A percentile compares a stretch with the other conserved stretches of the same genome.
phyloP scores from a whole-genome alignment of 2,113 vertebrate species.

The Ariopsis seemanni region DNA sequence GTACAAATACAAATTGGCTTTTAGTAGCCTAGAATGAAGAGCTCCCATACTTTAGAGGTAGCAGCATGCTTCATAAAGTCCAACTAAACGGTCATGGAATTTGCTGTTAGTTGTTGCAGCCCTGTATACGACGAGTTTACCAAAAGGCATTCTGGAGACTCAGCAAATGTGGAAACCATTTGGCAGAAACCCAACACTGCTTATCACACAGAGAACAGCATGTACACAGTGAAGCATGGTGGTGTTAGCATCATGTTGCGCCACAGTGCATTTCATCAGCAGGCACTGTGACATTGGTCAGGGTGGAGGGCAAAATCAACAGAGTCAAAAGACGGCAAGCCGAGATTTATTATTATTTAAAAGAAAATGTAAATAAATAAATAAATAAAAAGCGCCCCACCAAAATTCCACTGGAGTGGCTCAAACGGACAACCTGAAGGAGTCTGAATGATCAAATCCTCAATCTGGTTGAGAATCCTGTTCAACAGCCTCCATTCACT shows the following conservation, averaged over 20 bases:
- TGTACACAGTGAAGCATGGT: not conserved
- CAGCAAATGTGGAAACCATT: not conserved
- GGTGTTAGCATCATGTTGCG: not conserved
- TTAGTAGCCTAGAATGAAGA: not conserved
- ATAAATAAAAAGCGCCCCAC: not conserved
- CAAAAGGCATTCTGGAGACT: not conserved
- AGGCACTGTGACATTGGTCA: not conserved
- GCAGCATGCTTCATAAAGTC: not conserved
- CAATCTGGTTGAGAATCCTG: not conserved
- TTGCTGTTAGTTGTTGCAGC: not conserved
- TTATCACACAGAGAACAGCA: not conserved
- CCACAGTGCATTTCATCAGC: not conserved
- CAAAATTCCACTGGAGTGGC: not conserved
- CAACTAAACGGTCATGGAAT: not conserved
- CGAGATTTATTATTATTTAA: no score
- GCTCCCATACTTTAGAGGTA: not conserved
- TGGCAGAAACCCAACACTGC: not conserved
- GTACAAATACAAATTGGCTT: no score
- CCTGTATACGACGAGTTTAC: no score
- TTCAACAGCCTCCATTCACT: not conserved
- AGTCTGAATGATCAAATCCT: not conserved
- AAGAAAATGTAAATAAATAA: no score
- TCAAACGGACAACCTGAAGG: not conserved
- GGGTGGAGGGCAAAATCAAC: not conserved
- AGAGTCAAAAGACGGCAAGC: not conserved